A percentile compares a stretch with the other conserved stretches of the same genome.
Evolutionary conservation across 2,113 vertebrate genomes (phyloP).

Genomic region (Dasyornis broadbenti): DNA sequence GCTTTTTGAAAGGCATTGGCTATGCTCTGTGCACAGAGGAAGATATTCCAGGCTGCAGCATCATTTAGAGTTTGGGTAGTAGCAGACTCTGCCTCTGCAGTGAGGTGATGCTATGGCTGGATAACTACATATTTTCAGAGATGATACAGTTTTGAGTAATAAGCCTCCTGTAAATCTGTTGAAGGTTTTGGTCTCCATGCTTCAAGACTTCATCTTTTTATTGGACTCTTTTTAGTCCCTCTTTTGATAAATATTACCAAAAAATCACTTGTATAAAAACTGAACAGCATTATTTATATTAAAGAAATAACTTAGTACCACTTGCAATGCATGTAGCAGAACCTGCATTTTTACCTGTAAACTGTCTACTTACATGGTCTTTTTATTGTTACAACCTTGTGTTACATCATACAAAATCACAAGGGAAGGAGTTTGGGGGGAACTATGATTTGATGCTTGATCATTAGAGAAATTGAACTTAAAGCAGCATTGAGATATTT

Average conservation of each 20-base stretch:
- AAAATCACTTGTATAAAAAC: background rate
- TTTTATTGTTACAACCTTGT: background rate
- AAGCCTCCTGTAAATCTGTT: background rate
- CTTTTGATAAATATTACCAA: background rate
- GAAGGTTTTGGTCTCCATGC: background rate
- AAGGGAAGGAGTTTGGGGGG: background rate
- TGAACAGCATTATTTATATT: background rate
- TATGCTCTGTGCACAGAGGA: background rate
- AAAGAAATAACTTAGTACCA: background rate
- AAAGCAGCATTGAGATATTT: background rate
- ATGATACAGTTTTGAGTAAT: background rate
- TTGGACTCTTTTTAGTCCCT: background rate
- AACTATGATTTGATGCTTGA: background rate
- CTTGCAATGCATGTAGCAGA: background rate
- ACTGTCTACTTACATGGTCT: background rate
- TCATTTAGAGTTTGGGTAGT: background rate
- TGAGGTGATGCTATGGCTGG: background rate
- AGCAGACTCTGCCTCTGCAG: background rate
- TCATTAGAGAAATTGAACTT: background rate
- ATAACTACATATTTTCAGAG: background rate
- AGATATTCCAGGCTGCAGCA: background rate
- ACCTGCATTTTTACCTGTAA: background rate
- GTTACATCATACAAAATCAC: background rate
- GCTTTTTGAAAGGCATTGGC: background rate
- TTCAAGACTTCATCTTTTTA: background rate